Evolutionary conservation across 2,888 invertebrate species (phyloP), one percentile per base, ranked within the genome.

Genomic region (Andricus quercusramuli): DNA sequence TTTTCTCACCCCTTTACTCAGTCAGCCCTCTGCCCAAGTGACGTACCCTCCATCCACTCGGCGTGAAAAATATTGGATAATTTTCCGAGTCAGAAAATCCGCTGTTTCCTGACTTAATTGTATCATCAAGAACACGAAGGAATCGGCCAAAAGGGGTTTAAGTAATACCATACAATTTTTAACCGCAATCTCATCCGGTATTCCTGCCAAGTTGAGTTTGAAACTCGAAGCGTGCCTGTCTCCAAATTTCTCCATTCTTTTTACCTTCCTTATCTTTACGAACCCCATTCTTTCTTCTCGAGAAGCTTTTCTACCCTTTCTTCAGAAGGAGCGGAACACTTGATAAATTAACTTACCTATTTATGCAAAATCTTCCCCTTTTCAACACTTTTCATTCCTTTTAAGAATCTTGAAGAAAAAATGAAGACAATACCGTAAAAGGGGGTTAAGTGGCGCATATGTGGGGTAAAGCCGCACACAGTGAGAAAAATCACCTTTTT

Each of bases 51-150:
- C 56, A 29, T 79, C 84, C 78, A 79, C 78, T 83, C 82, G 82
- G 85, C 89, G 88, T 91, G 91, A 93, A 92, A 93, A 93, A 92
- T 92, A 90, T 90, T 88, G 90, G 90, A 92, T 89, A 91, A 93
- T 92, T 92, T 91, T 91, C 89, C 91, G 88, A 89, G 88, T 89
- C 90, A 88, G 90, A 89, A 90, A 90, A 90, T 89, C 88, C 86
- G 86, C 88, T 86, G 88, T 88, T 87, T 83, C 86, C 85, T 84
- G 87, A 89, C 90, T 93, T 93, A 93, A 93, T 93, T 92, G 93
- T 92, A 92, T 92, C 92, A 93, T 93, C 92, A 93, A 87, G 88
- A 89, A 88, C 87, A 89, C 87, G 89, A 88, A 86, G 85, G 85
- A 83, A 86, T 84, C 84, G 82, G 82, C 82, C 82, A 85, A 81